Base-by-base conservation (phyloP, 2,797 vertebrate species). In the Moxostoma hubbsi region DNA sequence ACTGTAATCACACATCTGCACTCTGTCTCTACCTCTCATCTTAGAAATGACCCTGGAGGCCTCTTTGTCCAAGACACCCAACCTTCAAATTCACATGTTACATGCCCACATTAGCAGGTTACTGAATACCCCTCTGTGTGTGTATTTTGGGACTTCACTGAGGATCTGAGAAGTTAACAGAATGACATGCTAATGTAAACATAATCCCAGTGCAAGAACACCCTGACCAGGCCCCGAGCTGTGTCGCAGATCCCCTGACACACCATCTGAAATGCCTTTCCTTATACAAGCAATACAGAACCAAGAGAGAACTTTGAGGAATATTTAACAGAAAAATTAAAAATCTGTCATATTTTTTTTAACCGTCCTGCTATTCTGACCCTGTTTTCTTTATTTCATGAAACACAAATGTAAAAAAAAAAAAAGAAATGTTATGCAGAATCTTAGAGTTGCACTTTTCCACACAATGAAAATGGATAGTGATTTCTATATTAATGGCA, bases 101-200 rank as follows among this genome's bases (percentile, higher is more conserved):
- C 77, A 79, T 50, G 24, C 59, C 66, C 69, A 66, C 84, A 83
- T 82, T 82, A 78, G 78, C 82, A 83, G 79, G 85, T 86, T 84
- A 88, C 81, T 86, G 78, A 85, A 87, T 87, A 82, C 82, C 76
- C 68, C 54, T 72, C 70, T 4, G 68, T 51, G 59, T 51, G 66
- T 53, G 63, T 77, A 55, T 80, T 61, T 16, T 65, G 65, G 67
- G 55, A 50, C 75, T 65, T 68, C 46, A 58, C 76, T 68, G 36
- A 67, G 50, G 53, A 75, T 75, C 66, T 67, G 18, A 64, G 15
- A 36, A n/a, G 62, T 69, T 64, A 69, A 69, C 67, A 71, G 61
- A 82, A 79, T 69, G 66, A 80, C 61, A 70, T 78, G 71, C 57
- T 70, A 82, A 79, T 67, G 53, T 79, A 82, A 79, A 84, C 77